Conservation (phyloP, 2,113 vertebrate species). For the Megaceryle torquata region DNA sequence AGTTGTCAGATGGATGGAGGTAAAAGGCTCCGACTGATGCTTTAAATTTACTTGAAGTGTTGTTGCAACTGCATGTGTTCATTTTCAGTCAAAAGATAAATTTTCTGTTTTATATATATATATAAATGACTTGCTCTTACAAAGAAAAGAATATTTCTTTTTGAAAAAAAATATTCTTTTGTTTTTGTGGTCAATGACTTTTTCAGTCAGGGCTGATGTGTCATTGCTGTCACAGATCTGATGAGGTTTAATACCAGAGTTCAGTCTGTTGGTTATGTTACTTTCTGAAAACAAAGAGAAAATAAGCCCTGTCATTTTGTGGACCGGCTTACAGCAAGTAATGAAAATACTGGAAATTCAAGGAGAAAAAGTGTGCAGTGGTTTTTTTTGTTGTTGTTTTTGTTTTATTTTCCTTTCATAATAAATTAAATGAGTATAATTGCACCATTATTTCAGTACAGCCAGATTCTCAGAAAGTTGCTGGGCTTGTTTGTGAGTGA, state of each 20-base stretch:
- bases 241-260: not conserved
- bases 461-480: not conserved
- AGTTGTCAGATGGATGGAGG: not conserved
- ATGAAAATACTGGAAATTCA: not conserved
- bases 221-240: not conserved
- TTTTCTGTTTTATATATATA: not conserved
- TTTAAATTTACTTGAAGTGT: not conserved
- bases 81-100: not conserved
- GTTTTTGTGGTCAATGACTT: not conserved
- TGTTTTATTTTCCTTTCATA: not conserved
- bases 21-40: not conserved
- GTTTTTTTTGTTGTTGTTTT: too few species aligned
- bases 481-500: not conserved
- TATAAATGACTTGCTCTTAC: not conserved
- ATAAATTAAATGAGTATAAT: not conserved
- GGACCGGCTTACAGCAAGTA: not conserved
- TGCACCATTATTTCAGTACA: not conserved
- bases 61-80: not conserved
- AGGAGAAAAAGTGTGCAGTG: not conserved
- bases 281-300: not conserved
- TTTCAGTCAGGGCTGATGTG: not conserved
- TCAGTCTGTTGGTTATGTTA: not conserved
- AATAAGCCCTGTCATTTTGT: not conserved
- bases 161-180: not conserved
- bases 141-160: not conserved